Conservation (phyloP, 1,140 invertebrate genomes). For the Grapholita molesta region DNA sequence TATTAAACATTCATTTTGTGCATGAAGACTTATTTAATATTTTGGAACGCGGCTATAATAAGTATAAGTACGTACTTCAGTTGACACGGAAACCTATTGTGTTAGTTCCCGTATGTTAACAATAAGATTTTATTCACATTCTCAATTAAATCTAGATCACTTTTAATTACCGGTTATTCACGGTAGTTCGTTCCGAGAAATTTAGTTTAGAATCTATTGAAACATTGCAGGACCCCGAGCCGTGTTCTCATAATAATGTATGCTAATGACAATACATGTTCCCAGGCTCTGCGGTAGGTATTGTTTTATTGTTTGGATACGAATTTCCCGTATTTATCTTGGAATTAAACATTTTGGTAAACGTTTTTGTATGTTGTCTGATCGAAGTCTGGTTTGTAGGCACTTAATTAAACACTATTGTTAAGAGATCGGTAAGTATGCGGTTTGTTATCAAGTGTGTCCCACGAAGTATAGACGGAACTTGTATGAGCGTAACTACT, state of each 20-base stretch:
- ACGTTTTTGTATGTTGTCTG: conserved; percentile 14
- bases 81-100: conserved; percentile 24
- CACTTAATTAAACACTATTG: background rate
- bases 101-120: conserved; percentile 21
- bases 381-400: background rate
- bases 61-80: background rate
- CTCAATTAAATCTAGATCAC: conserved; percentile 25
- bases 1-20: too few species aligned
- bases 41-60: background rate
- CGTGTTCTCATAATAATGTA: conserved; percentile 41
- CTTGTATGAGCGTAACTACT: background rate
- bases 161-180: conserved; percentile 23
- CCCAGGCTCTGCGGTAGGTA: conserved; percentile 32
- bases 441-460: background rate
- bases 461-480: background rate
- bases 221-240: conserved; percentile 28
- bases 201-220: conserved; percentile 20
- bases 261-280: conserved; percentile 37
- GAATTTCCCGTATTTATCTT: conserved; percentile 13
- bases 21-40: background rate
- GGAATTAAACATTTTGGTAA: conserved; percentile 13
- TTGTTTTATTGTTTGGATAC: conserved; percentile 28
- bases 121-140: conserved; percentile 23
- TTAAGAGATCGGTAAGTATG: background rate
- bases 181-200: conserved; percentile 23